Evolutionary conservation across 2,113 vertebrate species (phyloP).

Genomic region (Zingel zingel): DNA sequence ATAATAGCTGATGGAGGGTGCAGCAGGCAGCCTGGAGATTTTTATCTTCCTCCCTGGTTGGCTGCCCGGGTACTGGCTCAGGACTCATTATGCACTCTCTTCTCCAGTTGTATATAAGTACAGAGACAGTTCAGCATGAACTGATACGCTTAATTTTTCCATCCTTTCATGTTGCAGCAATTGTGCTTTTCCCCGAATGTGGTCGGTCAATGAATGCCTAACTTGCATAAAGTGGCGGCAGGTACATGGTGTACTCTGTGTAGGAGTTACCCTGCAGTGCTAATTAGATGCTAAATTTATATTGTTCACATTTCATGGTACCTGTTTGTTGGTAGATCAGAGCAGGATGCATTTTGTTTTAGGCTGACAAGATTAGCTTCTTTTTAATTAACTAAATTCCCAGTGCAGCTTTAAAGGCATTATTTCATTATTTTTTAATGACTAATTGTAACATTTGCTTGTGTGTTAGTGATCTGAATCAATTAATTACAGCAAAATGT

Average conservation of each 20-base stretch:
- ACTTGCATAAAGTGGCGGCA: background rate
- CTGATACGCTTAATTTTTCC: background rate
- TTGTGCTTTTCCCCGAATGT: background rate
- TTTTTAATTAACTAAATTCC: background rate
- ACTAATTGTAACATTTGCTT: background rate
- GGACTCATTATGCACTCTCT: background rate
- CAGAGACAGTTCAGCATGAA: background rate
- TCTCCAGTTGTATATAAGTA: background rate
- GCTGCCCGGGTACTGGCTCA: background rate
- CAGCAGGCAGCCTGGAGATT: background rate
- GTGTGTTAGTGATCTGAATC: background rate
- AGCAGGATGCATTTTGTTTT: background rate
- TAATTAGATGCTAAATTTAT: slow-evolving; percentile 6
- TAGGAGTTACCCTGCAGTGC: background rate
- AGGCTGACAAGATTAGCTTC: background rate
- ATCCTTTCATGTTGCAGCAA: background rate
- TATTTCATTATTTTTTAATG: background rate
- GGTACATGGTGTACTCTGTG: background rate
- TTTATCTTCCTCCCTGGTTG: background rate
- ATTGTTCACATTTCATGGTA: slow-evolving; percentile 7
- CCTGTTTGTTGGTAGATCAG: background rate
- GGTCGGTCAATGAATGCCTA: background rate
- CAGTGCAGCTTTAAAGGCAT: background rate
- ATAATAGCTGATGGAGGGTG: slow-evolving; percentile 1
- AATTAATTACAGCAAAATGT: background rate